Evolutionary conservation across 2,888 invertebrate species (phyloP).

Genomic region (Philonicus albiceps): DNA sequence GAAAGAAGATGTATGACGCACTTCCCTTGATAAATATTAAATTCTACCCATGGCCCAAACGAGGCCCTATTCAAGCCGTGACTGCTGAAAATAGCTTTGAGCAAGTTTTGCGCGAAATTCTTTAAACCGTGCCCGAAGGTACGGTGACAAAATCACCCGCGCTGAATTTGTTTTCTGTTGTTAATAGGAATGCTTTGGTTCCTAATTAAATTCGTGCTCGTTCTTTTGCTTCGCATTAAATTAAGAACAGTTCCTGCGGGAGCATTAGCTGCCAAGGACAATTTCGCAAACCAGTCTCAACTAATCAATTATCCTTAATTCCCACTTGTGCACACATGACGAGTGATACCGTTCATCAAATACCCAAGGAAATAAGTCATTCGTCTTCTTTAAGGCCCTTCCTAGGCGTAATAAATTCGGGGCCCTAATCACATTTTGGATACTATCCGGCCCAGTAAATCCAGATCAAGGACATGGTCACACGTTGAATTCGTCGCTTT

Average conservation of each 20-base stretch:
- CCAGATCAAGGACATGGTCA: conserved; percentile 1
- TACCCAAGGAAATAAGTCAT: conserved; percentile 21
- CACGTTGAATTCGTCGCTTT: not conserved
- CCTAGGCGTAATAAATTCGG: not conserved
- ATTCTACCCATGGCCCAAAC: not conserved
- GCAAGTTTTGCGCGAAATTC: not conserved
- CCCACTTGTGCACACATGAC: conserved; percentile 4
- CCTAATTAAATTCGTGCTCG: not conserved
- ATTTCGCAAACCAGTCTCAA: not conserved
- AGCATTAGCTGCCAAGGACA: not conserved
- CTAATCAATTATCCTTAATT: conserved; percentile 8
- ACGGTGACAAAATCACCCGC: not conserved
- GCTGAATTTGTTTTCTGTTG: not conserved
- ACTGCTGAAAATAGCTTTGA: not conserved
- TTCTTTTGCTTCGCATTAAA: not conserved
- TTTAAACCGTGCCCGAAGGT: not conserved
- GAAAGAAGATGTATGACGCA: not conserved
- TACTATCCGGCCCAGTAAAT: conserved; percentile 1
- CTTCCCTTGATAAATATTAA: not conserved
- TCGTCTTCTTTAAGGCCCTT: conserved; percentile 23
- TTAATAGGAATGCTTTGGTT: not conserved
- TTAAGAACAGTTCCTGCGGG: not conserved
- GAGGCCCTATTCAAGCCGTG: not conserved
- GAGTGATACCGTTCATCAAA: conserved; percentile 21
- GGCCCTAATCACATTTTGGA: conserved; percentile 11